phyloP scores from a whole-genome alignment of 1,140 invertebrate genomes.

The Brachionus manjavacas region DNA sequence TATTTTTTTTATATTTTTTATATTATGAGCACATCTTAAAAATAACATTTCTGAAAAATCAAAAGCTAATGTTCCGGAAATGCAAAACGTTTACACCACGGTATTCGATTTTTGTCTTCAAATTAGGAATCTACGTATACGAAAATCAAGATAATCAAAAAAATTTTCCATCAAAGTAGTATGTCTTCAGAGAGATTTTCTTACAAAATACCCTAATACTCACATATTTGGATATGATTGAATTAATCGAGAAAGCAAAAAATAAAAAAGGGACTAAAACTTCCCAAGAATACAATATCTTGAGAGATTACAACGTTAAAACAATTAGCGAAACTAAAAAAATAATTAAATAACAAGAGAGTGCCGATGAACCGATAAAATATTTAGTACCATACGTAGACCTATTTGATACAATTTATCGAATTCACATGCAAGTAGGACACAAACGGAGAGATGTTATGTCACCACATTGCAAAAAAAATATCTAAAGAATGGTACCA shows the following conservation, averaged over 20 bases:
- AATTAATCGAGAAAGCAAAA: background rate
- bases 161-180: too few relatives aligned
- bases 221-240: too few relatives aligned
- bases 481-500: slow-evolving; percentile 13
- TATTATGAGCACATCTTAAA: too few relatives aligned
- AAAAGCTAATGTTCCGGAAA: too few relatives aligned
- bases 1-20: too few relatives aligned
- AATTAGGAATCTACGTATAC: too few relatives aligned
- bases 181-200: too few relatives aligned
- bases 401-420: background rate
- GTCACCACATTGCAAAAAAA: background rate
- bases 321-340: background rate
- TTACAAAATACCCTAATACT: too few relatives aligned
- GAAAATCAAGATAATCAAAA: too few relatives aligned
- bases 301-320: background rate
- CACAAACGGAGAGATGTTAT: background rate
- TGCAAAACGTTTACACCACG: too few relatives aligned
- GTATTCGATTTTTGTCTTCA: too few relatives aligned
- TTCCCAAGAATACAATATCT: background rate
- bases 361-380: background rate
- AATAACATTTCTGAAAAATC: too few relatives aligned
- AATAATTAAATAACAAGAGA: background rate
- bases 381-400: slow-evolving; percentile 11
- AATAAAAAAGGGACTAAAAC: background rate
- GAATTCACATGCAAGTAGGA: background rate